phyloP scores from a whole-genome alignment of 2,888 invertebrate species.

The Rhyacophila evoluta region DNA sequence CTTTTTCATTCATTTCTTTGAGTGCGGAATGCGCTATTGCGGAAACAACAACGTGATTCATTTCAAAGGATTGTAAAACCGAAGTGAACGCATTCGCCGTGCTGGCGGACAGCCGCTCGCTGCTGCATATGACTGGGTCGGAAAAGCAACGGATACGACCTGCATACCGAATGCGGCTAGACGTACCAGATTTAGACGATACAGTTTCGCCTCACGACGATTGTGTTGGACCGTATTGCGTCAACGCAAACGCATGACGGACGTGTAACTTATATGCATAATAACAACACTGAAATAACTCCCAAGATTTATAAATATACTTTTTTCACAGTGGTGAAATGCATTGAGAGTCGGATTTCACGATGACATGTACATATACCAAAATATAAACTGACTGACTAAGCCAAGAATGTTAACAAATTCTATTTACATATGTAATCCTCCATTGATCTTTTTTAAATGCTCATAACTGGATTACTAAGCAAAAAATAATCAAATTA shows the following conservation, averaged over 20 bases:
- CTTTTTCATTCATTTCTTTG: slow-evolving; percentile 1
- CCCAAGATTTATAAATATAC: too few relatives aligned
- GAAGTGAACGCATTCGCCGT: neutral
- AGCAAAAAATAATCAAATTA: too few relatives aligned
- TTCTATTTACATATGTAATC: too few relatives aligned
- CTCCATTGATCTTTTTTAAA: too few relatives aligned
- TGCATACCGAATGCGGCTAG: slow-evolving; percentile 15
- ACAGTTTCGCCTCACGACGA: neutral
- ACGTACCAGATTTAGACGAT: neutral
- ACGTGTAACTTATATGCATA: too few relatives aligned
- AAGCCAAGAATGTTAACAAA: too few relatives aligned
- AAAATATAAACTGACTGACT: too few relatives aligned
- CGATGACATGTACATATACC: too few relatives aligned
- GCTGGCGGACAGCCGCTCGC: neutral
- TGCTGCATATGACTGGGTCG: neutral
- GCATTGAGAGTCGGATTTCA: too few relatives aligned
- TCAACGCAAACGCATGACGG: neutral
- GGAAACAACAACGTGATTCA: slow-evolving; percentile 13
- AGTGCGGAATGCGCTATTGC: neutral
- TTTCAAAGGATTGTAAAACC: neutral
- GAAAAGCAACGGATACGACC: neutral
- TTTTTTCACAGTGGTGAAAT: too few relatives aligned
- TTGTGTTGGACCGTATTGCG: neutral
- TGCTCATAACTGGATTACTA: too few relatives aligned
- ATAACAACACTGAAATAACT: too few relatives aligned